Conservation (phyloP, 2,888 invertebrate genomes). For the Neocrepidodera transversa region DNA sequence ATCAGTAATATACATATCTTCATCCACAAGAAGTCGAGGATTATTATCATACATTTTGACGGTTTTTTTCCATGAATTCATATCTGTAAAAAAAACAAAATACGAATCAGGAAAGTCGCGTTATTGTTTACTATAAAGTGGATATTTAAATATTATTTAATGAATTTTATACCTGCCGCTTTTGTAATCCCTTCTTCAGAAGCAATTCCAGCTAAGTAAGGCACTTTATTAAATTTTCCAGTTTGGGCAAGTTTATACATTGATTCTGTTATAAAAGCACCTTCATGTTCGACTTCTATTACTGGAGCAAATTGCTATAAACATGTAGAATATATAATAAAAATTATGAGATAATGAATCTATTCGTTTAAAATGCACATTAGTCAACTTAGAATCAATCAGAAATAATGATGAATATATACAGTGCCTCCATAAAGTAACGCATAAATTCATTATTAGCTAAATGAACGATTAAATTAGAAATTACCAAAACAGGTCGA, state of each 20-base stretch:
- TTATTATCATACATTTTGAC: slow-evolving; percentile 28
- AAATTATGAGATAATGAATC: too few relatives aligned
- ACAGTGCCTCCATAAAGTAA: too few relatives aligned
- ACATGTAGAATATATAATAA: not conserved
- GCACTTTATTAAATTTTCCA: slow-evolving; percentile 41
- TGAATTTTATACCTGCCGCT: slow-evolving; percentile 12
- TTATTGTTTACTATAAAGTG: too few relatives aligned
- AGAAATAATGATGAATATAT: too few relatives aligned
- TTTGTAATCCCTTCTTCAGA: slow-evolving; percentile 39
- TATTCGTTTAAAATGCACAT: too few relatives aligned
- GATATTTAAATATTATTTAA: too few relatives aligned
- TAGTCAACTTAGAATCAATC: too few relatives aligned
- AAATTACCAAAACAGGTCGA: too few relatives aligned
- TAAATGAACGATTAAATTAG: too few relatives aligned
- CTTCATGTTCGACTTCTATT: slow-evolving; percentile 38
- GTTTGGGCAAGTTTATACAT: slow-evolving; percentile 35
- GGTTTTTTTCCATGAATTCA: slow-evolving; percentile 2
- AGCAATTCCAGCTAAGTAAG: slow-evolving; percentile 41
- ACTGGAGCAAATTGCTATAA: slow-evolving; percentile 40
- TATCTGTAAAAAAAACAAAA: slow-evolving; percentile 19
- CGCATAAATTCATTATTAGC: too few relatives aligned
- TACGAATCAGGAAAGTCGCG: too few relatives aligned
- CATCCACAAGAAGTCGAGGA: slow-evolving; percentile 30
- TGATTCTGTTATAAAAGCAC: slow-evolving; percentile 41
- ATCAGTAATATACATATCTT: slow-evolving; percentile 39